phyloP scores from a whole-genome alignment of 2,797 vertebrate species.

The Clarias fuscus region DNA sequence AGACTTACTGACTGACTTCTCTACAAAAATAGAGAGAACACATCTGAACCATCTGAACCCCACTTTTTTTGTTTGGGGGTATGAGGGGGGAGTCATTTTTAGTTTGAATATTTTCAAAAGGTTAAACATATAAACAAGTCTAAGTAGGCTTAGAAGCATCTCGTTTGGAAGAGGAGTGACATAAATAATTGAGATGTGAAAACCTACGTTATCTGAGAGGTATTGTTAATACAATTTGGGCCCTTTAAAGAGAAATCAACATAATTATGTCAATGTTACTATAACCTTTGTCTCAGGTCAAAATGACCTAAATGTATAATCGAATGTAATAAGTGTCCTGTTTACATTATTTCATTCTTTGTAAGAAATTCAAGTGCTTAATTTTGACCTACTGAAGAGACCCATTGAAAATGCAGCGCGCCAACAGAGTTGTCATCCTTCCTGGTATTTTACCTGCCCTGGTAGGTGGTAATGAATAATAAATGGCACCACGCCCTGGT shows the following conservation, averaged over 20 bases:
- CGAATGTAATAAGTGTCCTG: neutral
- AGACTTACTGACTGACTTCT: too few relatives aligned
- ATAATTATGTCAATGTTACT: neutral
- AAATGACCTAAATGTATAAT: neutral
- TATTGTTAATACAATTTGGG: too few relatives aligned
- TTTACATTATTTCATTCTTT: neutral
- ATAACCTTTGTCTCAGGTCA: neutral
- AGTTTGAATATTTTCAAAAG: too few relatives aligned
- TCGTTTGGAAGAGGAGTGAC: too few relatives aligned
- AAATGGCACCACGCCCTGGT: neutral
- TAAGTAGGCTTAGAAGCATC: too few relatives aligned
- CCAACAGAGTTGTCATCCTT: neutral
- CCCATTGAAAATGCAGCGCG: neutral
- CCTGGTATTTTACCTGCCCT: slow-evolving; percentile 13
- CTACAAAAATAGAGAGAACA: neutral
- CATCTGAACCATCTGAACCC: too few relatives aligned
- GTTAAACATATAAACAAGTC: too few relatives aligned
- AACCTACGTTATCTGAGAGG: too few relatives aligned
- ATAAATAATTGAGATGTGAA: too few relatives aligned
- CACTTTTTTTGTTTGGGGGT: too few relatives aligned
- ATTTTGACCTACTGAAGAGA: neutral
- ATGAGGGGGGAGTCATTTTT: too few relatives aligned
- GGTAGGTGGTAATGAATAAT: slow-evolving; percentile 32
- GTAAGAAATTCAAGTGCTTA: neutral
- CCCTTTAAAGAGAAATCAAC: neutral